Evolutionary conservation across 2,888 invertebrate species (phyloP), one percentile per base, ranked within the genome.

Genomic region (Aporophyla nigra): DNA sequence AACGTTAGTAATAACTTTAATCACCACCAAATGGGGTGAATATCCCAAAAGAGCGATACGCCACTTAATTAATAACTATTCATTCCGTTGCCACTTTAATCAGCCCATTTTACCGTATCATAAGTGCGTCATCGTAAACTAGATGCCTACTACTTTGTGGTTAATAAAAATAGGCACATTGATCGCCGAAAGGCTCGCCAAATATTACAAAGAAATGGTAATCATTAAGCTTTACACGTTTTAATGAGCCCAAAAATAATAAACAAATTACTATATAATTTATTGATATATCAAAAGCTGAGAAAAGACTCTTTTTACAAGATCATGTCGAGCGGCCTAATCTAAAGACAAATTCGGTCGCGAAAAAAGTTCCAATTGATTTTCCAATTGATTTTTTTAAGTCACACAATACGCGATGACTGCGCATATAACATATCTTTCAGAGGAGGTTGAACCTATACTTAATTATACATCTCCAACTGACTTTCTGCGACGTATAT

Each of bases 401-500:
- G 1, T 33, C 51, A 59, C 27, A 72, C 54, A 71, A 76, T 63
- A 40, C n/a, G 27, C 71, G n/a, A 76, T 81, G 62, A 61, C 82
- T 65, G 58, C 68, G 54, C 21, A 58, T 82, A 78, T 24, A 49
- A 62, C 24, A 46, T 68, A 54, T 74, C 86, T 80, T 62, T 71
- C 56, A 49, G 54, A 77, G 77, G 71, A 82, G 65, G 75, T 72
- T 70, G 61, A 75, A 67, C 73, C 33, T 66, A 62, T 51, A 54
- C 19, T 24, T 87, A 85, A 85, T 83, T 88, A 83, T 59, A 87
- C 27, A 70, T 78, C 65, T 70, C 73, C 74, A 66, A 49, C 63
- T 53, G 65, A 65, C 74, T 82, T 67, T 82, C 83, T 75, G 86
- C 80, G 71, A 67, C 84, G 81, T 86, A 86, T 84, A 90, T 81